Conservation (phyloP, 2,888 invertebrate species). For the Mesopsocus fuscifrons region DNA sequence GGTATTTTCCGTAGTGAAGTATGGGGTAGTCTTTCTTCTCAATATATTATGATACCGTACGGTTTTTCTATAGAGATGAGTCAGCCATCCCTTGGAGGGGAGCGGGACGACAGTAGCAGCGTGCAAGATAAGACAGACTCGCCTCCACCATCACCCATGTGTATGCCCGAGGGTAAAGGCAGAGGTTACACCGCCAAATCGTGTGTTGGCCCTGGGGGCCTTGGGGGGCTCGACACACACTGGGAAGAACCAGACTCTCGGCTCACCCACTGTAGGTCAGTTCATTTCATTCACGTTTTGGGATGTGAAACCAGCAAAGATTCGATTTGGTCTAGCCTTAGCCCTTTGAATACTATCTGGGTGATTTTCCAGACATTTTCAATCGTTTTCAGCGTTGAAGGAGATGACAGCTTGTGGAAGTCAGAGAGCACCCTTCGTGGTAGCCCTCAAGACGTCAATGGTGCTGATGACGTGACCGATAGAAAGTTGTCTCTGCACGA, state of each 20-base stretch:
- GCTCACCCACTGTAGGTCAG: too few species aligned
- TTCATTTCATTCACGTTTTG: too few species aligned
- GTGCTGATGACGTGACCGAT: slow-evolving; percentile 18
- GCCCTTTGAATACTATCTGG: too few species aligned
- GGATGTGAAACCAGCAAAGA: too few species aligned
- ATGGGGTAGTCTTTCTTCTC: not conserved
- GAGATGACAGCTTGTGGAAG: slow-evolving; percentile 65
- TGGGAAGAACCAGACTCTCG: slow-evolving; percentile 37
- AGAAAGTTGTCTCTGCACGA: slow-evolving; percentile 19
- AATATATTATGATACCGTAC: slow-evolving; percentile 1
- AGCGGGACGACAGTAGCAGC: slow-evolving; percentile 23
- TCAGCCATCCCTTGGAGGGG: slow-evolving; percentile 53
- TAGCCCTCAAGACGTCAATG: slow-evolving; percentile 34
- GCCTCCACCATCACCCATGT: slow-evolving; percentile 41
- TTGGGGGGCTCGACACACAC: slow-evolving; percentile 37
- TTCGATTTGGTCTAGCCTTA: too few species aligned
- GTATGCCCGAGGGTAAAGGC: slow-evolving; percentile 11
- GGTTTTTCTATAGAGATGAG: slow-evolving; percentile 38
- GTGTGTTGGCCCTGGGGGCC: slow-evolving; percentile 14
- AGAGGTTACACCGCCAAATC: slow-evolving; percentile 18
- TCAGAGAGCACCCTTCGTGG: slow-evolving; percentile 71
- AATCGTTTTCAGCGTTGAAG: slow-evolving; percentile 42
- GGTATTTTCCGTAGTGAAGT: slow-evolving; percentile 2
- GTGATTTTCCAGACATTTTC: too few species aligned
- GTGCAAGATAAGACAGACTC: slow-evolving; percentile 27